Conservation (phyloP, 2,113 vertebrate genomes). For the Dicaeum eximium region DNA sequence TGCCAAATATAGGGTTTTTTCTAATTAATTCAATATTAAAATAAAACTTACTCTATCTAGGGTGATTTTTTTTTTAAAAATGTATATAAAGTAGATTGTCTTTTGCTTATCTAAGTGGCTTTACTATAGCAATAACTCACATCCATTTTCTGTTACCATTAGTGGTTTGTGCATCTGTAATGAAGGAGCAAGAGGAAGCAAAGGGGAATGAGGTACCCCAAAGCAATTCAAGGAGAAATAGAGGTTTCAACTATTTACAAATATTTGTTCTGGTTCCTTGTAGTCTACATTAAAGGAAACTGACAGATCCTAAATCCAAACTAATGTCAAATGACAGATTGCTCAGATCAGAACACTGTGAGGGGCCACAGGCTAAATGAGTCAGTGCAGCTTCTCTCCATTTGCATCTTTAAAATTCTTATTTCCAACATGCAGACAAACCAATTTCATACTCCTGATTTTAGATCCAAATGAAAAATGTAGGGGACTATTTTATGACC, state of each 20-base stretch:
- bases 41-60: not conserved
- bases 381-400: not conserved
- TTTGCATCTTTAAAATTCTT: slow-evolving; percentile 2
- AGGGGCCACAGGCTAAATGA: slow-evolving; percentile 40
- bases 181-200: not conserved
- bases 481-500: not conserved
- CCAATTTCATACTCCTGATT: slow-evolving; percentile 8
- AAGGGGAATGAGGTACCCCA: not conserved
- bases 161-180: not conserved
- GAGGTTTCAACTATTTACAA: slow-evolving; percentile 45
- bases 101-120: not conserved
- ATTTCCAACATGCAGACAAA: not conserved
- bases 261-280: not conserved
- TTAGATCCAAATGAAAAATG: not conserved
- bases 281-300: slow-evolving; percentile 25
- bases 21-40: slow-evolving; percentile 60
- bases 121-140: slow-evolving; percentile 21
- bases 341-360: slow-evolving; percentile 3
- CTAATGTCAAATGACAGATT: slow-evolving; percentile 61
- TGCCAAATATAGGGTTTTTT: not conserved
- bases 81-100: not conserved
- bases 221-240: slow-evolving; percentile 1
- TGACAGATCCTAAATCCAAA: slow-evolving; percentile 1
- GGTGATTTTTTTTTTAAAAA: not conserved
- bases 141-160: not conserved